Conservation (phyloP, 2,888 invertebrate species). For the Tetheella fluctuosa region DNA sequence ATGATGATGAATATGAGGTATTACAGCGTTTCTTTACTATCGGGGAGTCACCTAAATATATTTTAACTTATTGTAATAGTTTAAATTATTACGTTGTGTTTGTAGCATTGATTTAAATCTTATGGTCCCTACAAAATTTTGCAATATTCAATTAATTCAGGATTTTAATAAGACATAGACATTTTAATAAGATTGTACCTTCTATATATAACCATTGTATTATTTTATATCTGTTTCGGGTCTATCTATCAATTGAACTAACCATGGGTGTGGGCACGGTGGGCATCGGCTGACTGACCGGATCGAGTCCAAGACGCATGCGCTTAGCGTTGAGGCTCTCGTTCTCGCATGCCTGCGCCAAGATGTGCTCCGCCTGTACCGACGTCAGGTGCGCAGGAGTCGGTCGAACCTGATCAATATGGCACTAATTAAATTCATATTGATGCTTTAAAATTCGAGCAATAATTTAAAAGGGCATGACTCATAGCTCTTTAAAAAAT, state of each 20-base stretch:
- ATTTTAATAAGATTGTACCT: no score
- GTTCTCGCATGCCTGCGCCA: slow-evolving; percentile 98
- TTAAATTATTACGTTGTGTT: background rate
- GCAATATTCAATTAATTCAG: no score
- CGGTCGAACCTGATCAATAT: slow-evolving; percentile 89
- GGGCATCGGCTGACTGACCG: slow-evolving; percentile 95
- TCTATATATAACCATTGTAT: background rate
- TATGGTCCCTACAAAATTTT: no score
- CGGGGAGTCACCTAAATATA: no score
- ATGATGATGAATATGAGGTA: background rate
- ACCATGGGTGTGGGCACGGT: slow-evolving; percentile 87
- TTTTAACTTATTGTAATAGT: no score
- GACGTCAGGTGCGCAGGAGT: slow-evolving; percentile 98
- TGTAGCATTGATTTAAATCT: background rate
- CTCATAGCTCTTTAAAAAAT: background rate
- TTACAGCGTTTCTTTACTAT: no score
- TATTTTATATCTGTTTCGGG: slow-evolving; percentile 13
- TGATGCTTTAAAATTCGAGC: background rate
- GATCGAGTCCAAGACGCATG: slow-evolving; percentile 97
- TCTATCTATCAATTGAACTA: slow-evolving; percentile 35
- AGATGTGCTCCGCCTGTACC: slow-evolving; percentile 97
- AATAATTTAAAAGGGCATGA: background rate
- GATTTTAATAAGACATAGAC: no score
- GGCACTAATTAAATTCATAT: background rate
- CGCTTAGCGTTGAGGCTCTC: slow-evolving; percentile 98